These are phyloP conservation scores for Phataginus tricuspis DNA, from an alignment of 2,797 vertebrate species.

Conservation along the genomic window DNA sequence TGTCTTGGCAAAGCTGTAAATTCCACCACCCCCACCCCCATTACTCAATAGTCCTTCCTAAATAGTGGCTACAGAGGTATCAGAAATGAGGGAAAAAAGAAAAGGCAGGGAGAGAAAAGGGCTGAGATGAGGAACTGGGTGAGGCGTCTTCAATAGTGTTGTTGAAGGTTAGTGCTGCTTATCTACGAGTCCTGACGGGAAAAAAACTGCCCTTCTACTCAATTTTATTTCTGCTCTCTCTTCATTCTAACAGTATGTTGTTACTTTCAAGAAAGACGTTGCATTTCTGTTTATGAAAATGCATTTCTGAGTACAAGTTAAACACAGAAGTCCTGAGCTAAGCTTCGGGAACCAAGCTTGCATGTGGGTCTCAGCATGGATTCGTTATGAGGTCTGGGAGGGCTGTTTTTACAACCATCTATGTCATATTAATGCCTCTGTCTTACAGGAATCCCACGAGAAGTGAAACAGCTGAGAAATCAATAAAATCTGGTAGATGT, in stretches of 20 bases:
- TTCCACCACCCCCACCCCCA: neutral
- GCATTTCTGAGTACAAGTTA: neutral
- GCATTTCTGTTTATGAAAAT: constrained; percentile 15
- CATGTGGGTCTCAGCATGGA: neutral
- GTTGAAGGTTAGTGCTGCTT: neutral
- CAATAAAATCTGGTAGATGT: constrained; percentile 43
- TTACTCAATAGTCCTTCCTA: constrained; percentile 41
- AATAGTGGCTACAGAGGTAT: neutral
- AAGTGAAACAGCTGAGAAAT: constrained; percentile 37
- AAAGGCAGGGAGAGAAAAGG: neutral
- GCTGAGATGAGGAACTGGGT: neutral
- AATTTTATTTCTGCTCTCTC: neutral
- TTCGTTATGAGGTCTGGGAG: constrained; percentile 8
- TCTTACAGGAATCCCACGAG: neutral
- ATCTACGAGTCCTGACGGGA: neutral
- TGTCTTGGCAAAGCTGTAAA: constrained; percentile 36
- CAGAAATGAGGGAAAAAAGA: neutral
- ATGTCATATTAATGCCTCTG: constrained; percentile 52
- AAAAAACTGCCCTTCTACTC: neutral
- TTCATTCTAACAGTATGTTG: neutral
- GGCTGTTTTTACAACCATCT: constrained; percentile 23
- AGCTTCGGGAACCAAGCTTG: neutral
- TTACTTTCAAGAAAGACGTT: constrained; percentile 26
- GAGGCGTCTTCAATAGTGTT: neutral
- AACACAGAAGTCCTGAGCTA: neutral